phyloP scores from a whole-genome alignment of 2,797 vertebrate genomes.

The Premnoplex brunnescens region DNA sequence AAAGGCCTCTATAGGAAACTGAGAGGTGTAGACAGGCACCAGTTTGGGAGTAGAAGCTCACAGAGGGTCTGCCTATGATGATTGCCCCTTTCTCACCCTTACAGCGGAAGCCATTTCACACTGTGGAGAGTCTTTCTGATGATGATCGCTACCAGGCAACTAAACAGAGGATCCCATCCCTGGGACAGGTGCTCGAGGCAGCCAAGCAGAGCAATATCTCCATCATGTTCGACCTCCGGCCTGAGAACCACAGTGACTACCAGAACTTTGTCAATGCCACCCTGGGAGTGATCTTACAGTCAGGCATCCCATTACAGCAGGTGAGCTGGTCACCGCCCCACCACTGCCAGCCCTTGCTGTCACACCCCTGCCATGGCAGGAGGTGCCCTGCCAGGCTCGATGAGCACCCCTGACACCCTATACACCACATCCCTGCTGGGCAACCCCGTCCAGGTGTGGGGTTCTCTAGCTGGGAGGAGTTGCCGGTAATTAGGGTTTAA shows the following conservation, averaged over 20 bases:
- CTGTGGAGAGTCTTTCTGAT: conserved; percentile 74
- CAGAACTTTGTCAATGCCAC: conserved; percentile 73
- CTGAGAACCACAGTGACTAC: conserved; percentile 69
- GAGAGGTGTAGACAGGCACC: neutral
- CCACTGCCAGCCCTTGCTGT: neutral
- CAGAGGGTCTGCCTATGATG: neutral
- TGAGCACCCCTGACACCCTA: neutral
- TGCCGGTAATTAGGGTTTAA: neutral
- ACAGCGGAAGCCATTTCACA: conserved; percentile 85
- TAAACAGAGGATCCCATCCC: conserved; percentile 79
- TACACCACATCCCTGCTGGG: neutral
- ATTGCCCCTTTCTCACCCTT: neutral
- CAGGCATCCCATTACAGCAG: conserved; percentile 73
- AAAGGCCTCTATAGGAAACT: neutral
- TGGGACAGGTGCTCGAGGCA: conserved; percentile 77
- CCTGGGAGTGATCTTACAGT: conserved; percentile 73
- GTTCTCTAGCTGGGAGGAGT: neutral
- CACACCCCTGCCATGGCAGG: neutral
- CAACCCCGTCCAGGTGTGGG: neutral
- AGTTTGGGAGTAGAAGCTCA: neutral
- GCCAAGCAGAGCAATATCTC: conserved; percentile 79
- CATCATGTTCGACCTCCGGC: conserved; percentile 89
- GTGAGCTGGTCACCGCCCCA: conserved; percentile 56
- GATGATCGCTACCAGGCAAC: conserved; percentile 62
- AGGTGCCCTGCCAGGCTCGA: neutral